Evolutionary conservation across 2,797 vertebrate species (phyloP).

Genomic region (Pyrrhura leucotis): DNA sequence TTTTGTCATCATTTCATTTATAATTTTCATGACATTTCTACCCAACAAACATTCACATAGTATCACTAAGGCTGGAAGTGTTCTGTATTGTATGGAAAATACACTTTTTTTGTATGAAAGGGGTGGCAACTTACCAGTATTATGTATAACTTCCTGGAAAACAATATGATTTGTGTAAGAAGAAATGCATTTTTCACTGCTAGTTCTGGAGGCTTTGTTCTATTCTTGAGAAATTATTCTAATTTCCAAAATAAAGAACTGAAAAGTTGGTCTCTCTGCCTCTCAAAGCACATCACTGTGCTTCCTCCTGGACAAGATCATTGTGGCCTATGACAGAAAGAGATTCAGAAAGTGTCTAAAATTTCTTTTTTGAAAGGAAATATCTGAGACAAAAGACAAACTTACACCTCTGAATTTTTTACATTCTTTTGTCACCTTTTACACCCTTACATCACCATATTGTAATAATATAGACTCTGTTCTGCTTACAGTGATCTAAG

Average conservation of each 20-base stretch:
- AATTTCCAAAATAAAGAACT: not conserved
- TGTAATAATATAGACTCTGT: not conserved
- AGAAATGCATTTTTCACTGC: not conserved
- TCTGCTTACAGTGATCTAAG: not conserved
- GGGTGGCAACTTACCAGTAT: not conserved
- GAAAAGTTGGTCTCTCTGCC: not conserved
- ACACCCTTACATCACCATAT: not conserved
- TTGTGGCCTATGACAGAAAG: not conserved
- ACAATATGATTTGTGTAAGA: not conserved
- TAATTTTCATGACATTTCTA: not conserved
- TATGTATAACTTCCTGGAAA: not conserved
- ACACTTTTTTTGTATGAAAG: not conserved
- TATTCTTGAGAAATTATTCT: not conserved
- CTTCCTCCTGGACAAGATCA: not conserved
- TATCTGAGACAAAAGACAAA: not conserved
- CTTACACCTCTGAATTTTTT: not conserved
- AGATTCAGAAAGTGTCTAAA: not conserved
- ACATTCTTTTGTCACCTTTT: not conserved
- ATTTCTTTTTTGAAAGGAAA: not conserved
- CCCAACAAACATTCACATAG: not conserved
- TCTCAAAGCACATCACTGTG: not conserved
- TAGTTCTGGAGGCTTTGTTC: not conserved
- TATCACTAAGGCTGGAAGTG: not conserved
- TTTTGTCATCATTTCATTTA: not conserved
- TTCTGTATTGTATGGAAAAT: not conserved